These are phyloP conservation scores for Holocentrus rufus DNA, from an alignment of 2,797 vertebrate genomes.

Conservation along the genomic window DNA sequence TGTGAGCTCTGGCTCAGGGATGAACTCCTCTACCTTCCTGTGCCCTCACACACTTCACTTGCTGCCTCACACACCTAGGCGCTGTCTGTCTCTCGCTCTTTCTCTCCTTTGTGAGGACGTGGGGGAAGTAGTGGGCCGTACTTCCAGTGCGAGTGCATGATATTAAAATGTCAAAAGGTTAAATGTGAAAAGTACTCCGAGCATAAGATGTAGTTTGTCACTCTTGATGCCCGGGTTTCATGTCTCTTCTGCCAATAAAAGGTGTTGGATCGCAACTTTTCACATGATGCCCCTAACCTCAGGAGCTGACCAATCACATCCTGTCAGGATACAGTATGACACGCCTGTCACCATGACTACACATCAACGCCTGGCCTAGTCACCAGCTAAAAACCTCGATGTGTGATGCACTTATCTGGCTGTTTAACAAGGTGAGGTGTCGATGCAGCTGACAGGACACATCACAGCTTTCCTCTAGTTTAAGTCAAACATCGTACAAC, in stretches of 20 bases:
- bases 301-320: conserved; percentile 70
- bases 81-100: background rate
- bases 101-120: background rate
- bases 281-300: conserved; percentile 53
- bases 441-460: background rate
- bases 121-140: background rate
- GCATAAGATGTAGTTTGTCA: conserved; percentile 3
- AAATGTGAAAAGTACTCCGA: background rate
- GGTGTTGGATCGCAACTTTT: conserved; percentile 43
- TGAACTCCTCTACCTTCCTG: conserved; percentile 46
- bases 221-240: conserved; percentile 16
- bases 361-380: conserved; percentile 52
- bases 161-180: conserved; percentile 20
- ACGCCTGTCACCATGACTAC: conserved; percentile 64
- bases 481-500: too few relatives aligned
- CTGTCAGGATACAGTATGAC: conserved; percentile 64
- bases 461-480: background rate
- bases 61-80: too few relatives aligned
- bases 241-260: conserved; percentile 50
- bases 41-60: background rate
- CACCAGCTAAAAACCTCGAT: background rate
- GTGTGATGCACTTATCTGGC: background rate
- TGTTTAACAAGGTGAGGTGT: background rate
- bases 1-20: conserved; percentile 60
- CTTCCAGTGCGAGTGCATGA: background rate